These are phyloP conservation scores for Pammene aurita DNA, from an alignment of 2,888 invertebrate species.

Conservation along the genomic window DNA sequence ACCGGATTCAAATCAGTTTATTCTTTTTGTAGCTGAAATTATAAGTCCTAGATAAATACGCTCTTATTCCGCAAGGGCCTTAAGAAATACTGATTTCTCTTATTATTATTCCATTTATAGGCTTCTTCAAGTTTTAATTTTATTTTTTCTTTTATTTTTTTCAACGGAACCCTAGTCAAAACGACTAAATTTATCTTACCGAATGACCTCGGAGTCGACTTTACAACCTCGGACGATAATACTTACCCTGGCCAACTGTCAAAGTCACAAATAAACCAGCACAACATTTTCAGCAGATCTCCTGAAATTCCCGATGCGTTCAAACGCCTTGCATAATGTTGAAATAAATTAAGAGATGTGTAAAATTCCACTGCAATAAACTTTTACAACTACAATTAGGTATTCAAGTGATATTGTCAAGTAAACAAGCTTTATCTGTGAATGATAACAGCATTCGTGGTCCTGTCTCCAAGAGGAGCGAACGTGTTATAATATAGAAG, in stretches of 20 bases:
- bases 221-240: slow-evolving; percentile 35
- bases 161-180: no score
- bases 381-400: slow-evolving; percentile 35
- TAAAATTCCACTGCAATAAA: slow-evolving; percentile 50
- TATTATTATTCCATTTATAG: no score
- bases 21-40: no score
- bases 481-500: slow-evolving; percentile 55
- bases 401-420: slow-evolving; percentile 32
- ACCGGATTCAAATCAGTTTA: no score
- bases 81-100: no score
- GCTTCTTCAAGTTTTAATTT: no score
- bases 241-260: slow-evolving; percentile 30
- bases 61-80: no score
- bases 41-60: no score
- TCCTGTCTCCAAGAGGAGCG: slow-evolving; percentile 53
- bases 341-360: slow-evolving; percentile 30
- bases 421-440: slow-evolving; percentile 56
- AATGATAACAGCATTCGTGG: slow-evolving; percentile 59
- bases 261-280: slow-evolving; percentile 38
- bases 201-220: slow-evolving; percentile 28
- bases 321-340: slow-evolving; percentile 16
- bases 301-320: background rate
- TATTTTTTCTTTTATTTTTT: no score
- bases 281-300: slow-evolving; percentile 4
- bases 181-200: background rate